These are phyloP conservation scores for Diarsia rubi DNA, from an alignment of 2,888 invertebrate species.

Conservation along the genomic window DNA sequence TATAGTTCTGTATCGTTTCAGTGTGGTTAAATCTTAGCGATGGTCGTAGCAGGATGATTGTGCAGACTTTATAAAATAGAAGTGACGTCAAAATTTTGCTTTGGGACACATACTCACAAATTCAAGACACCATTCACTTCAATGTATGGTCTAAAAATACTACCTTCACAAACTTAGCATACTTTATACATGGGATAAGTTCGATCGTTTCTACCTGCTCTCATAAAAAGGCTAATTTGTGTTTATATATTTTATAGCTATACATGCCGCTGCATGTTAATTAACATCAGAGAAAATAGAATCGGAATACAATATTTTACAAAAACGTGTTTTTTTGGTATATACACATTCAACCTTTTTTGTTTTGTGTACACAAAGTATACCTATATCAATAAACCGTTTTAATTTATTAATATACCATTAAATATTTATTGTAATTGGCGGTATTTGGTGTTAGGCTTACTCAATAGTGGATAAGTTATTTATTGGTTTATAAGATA, in stretches of 20 bases:
- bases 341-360: neutral
- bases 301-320: neutral
- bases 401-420: slow-evolving; percentile 12
- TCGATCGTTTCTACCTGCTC: neutral
- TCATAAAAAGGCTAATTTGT: neutral
- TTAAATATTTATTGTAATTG: slow-evolving; percentile 37
- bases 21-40: neutral
- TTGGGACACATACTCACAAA: neutral
- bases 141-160: neutral
- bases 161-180: neutral
- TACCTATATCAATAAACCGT: neutral
- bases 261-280: too few relatives aligned
- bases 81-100: too few relatives aligned
- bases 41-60: neutral
- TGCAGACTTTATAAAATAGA: neutral
- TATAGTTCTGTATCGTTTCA: neutral
- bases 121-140: neutral
- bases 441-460: slow-evolving; percentile 4
- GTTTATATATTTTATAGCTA: too few relatives aligned
- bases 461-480: slow-evolving; percentile 9
- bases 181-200: neutral
- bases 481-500: slow-evolving; percentile 15
- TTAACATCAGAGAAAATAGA: neutral
- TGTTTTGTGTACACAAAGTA: slow-evolving; percentile 4
- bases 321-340: neutral